These are phyloP conservation scores for human DNA, from an alignment of 2,113 vertebrate genomes.

Conservation along the genomic window GRCh38 chr3:3869001-3869500, in stretches of 20 bases:
- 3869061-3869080: background rate
- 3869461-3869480: background rate
- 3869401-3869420: constrained; percentile 33
- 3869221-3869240: background rate
- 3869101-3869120: background rate
- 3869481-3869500: constrained; percentile 23
- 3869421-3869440: background rate
- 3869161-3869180: background rate
- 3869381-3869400: background rate
- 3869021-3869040: background rate
- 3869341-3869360: background rate
- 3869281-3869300: background rate
- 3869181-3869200: background rate
- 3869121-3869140: background rate
- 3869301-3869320: background rate
- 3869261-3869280: background rate
- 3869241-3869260: background rate
- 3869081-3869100: background rate
- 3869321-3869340: background rate
- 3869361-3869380: background rate
- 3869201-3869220: background rate
- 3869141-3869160: background rate
- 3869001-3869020: background rate
- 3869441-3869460: background rate
- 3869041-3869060: background rate